These are phyloP conservation scores for Ephialtes manifestator DNA, from an alignment of 2,888 invertebrate species.

Conservation along the genomic window DNA sequence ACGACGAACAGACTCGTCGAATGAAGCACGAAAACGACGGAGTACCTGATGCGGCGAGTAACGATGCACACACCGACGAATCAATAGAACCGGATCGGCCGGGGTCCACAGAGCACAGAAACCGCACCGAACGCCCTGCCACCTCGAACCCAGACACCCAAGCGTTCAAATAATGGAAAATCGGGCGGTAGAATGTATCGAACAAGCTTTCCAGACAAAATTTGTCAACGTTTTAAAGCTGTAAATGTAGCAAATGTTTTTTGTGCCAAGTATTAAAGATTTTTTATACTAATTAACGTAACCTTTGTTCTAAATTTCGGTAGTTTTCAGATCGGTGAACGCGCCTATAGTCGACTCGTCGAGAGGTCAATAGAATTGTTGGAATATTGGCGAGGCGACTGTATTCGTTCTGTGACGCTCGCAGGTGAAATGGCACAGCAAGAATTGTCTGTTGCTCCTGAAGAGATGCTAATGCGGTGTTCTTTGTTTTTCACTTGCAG, in stretches of 20 bases:
- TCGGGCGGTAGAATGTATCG: neutral
- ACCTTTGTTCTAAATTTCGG: neutral
- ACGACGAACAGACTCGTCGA: constrained; percentile 54
- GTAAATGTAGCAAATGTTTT: constrained; percentile 24
- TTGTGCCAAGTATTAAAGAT: neutral
- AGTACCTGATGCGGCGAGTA: constrained; percentile 45
- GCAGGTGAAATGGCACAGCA: neutral
- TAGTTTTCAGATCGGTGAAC: constrained; percentile 13
- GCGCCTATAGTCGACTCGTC: constrained; percentile 16
- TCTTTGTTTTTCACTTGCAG: no score
- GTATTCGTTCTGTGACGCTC: neutral
- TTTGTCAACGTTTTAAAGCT: neutral
- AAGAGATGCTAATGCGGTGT: no score
- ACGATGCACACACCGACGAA: constrained; percentile 62
- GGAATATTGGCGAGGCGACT: neutral
- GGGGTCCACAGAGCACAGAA: constrained; percentile 82
- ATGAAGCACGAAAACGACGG: constrained; percentile 47
- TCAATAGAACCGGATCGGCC: constrained; percentile 70
- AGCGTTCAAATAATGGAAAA: constrained; percentile 29
- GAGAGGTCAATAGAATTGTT: neutral
- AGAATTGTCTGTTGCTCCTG: no score
- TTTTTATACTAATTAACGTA: constrained; percentile 14
- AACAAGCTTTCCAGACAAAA: neutral
- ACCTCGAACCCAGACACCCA: constrained; percentile 62
- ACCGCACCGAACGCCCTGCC: constrained; percentile 64